Evolutionary conservation across 2,888 invertebrate genomes (phyloP).

Genomic region (Cynaeus angustus): DNA sequence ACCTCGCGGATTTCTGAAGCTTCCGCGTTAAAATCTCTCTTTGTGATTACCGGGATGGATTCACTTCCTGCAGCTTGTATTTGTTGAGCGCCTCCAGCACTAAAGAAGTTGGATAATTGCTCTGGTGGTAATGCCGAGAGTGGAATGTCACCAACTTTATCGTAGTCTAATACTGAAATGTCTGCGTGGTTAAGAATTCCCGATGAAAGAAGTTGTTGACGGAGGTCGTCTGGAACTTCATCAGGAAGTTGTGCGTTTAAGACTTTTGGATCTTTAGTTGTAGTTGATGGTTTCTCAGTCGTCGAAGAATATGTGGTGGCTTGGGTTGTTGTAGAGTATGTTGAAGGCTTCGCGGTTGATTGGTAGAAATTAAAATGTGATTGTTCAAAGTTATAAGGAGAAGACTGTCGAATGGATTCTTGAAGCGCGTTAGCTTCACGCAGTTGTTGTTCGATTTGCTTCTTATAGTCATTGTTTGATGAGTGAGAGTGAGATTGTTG

Average conservation of each 20-base stretch:
- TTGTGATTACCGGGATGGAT: conserved; percentile 74
- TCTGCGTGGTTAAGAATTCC: conserved; percentile 92
- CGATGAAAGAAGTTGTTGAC: conserved; percentile 87
- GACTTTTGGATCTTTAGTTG: conserved; percentile 74
- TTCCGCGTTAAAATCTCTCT: conserved; percentile 65
- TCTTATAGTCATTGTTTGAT: conserved; percentile 71
- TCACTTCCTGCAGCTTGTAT: conserved; percentile 79
- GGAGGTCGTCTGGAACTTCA: conserved; percentile 90
- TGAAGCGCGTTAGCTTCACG: conserved; percentile 51
- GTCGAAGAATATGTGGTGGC: conserved; percentile 34
- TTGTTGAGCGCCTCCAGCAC: conserved; percentile 86
- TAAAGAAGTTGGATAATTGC: conserved; percentile 89
- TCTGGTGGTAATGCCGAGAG: conserved; percentile 89
- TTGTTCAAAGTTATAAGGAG: conserved; percentile 29
- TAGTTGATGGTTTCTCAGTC: conserved; percentile 69
- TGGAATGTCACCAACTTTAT: conserved; percentile 90
- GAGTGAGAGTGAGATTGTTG: conserved; percentile 62
- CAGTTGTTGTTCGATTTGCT: conserved; percentile 66
- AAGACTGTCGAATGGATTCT: conserved; percentile 49
- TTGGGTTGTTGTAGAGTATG: conserved; percentile 48
- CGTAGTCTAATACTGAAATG: conserved; percentile 90
- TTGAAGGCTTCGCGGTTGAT: conserved; percentile 36
- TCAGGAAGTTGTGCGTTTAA: conserved; percentile 81
- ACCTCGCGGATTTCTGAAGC: conserved; percentile 74
- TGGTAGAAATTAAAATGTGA: conserved; percentile 15